Evolutionary conservation across 2,113 vertebrate species (phyloP).

Genomic region (Stomatorhinus ivindoensis): DNA sequence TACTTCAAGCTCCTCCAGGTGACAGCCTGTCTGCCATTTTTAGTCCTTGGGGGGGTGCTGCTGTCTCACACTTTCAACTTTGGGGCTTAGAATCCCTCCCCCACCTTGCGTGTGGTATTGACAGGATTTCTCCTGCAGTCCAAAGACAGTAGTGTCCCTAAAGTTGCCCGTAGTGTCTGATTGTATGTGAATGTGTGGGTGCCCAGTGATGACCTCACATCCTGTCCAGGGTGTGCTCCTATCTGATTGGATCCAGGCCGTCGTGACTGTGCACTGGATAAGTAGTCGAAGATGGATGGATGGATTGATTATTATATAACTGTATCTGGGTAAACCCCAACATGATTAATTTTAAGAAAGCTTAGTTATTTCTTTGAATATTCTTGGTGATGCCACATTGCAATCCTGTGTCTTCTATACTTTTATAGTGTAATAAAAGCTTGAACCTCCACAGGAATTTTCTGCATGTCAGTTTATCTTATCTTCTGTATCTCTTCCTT

Average conservation of each 20-base stretch:
- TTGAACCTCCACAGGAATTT: not conserved
- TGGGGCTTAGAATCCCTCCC: not conserved
- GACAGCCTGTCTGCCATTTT: conserved; percentile 12
- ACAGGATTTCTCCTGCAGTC: not conserved
- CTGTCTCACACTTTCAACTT: not conserved
- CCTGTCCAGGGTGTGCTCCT: not conserved
- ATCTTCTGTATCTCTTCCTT: conserved; percentile 11
- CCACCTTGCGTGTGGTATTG: not conserved
- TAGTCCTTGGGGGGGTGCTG: not conserved
- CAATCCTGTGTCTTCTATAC: not conserved
- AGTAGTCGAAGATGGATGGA: not conserved
- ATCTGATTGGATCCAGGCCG: not conserved
- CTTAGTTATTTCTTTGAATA: not conserved
- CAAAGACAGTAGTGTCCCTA: not conserved
- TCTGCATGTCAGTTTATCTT: conserved; percentile 22
- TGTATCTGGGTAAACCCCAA: not conserved
- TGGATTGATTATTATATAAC: not conserved
- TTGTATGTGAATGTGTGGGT: not conserved
- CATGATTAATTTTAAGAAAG: not conserved
- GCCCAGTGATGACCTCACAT: not conserved
- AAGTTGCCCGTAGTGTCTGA: not conserved
- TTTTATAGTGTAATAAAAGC: conserved; percentile 4
- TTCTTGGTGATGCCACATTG: not conserved
- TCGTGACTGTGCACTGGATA: not conserved
- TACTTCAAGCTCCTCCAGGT: conserved; percentile 93